phyloP scores from a whole-genome alignment of 2,888 invertebrate genomes.

The Caradrina kadenii region DNA sequence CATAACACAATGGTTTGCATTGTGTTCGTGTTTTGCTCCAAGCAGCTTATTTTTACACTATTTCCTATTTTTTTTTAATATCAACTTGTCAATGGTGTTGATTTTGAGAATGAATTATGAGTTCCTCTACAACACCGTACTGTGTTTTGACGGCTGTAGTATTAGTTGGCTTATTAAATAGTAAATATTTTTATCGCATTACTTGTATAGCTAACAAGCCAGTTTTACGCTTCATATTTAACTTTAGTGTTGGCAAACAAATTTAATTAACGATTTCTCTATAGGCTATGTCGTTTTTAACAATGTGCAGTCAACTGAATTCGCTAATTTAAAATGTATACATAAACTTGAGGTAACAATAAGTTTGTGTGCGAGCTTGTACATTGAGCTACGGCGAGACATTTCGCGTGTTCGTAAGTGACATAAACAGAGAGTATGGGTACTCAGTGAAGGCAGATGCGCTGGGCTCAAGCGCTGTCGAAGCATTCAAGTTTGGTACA shows the following conservation, averaged over 20 bases:
- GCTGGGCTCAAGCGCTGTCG: slow-evolving; percentile 50
- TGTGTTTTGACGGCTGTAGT: slow-evolving; percentile 78
- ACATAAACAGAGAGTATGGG: slow-evolving; percentile 33
- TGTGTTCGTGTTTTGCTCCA: slow-evolving; percentile 70
- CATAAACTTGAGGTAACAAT: slow-evolving; percentile 8
- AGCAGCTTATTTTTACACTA: slow-evolving; percentile 75
- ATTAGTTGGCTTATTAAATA: slow-evolving; percentile 59
- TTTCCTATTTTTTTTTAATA: slow-evolving; percentile 81
- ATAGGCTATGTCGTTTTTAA: slow-evolving; percentile 3
- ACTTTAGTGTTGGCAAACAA: slow-evolving; percentile 4
- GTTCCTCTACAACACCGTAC: slow-evolving; percentile 74
- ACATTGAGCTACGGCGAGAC: not conserved
- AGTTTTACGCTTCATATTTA: slow-evolving; percentile 7
- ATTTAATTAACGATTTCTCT: slow-evolving; percentile 8
- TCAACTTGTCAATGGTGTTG: slow-evolving; percentile 80
- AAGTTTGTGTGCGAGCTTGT: not conserved
- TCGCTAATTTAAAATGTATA: slow-evolving; percentile 18
- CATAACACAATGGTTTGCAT: slow-evolving; percentile 76
- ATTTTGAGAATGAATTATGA: slow-evolving; percentile 85
- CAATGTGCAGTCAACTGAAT: slow-evolving; percentile 34
- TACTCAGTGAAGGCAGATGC: slow-evolving; percentile 7
- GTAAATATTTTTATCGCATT: slow-evolving; percentile 32
- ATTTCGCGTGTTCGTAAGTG: slow-evolving; percentile 6
- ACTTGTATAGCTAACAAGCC: not conserved
- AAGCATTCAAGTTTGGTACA: slow-evolving; percentile 67